Evolutionary conservation across 2,797 vertebrate genomes (phyloP), one percentile per base, ranked within the genome.

Genomic region (Pseudocheirus occidentalis): DNA sequence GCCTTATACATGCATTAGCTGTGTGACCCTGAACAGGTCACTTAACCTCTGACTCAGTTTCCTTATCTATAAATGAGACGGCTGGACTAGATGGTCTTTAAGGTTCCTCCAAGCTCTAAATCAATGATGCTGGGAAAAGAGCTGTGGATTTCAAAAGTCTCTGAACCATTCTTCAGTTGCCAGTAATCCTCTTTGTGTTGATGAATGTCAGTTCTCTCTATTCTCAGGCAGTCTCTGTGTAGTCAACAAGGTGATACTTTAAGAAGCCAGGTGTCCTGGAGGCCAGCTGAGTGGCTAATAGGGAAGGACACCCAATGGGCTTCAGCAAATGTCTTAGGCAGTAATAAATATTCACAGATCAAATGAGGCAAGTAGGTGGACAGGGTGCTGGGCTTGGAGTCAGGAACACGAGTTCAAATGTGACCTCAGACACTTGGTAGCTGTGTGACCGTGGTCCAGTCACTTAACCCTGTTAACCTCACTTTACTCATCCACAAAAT

Each of bases 141-240:
- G 73, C 7, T 11, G 4, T 31, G 4, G 56, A 6, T 92, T 96
- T 95, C 81, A 96, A 93, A 96, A 55, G 18, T 46, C 94, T 92
- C 96, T 55, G 40, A 96, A 46, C 95, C 93, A 91, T 91, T 56
- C 93, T 93, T 73, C 87, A 92, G 12, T 87, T 52, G 73, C 21
- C 34, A 55, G 54, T 95, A 18, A 81, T 94, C 59, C 96, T 52
- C 87, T 31, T 12, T 56, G 81, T 87, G 93, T 73, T 96, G 56
- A 55, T 96, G 90, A 92, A 34, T 92, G 18, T 46, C 91, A 58
- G 90, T 53, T 91, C 5, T 57, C 21, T 13, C 10, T 5, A 7
- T 10, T 92, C 40, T n/a, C 2, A 13, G 1, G 18, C 56, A 55
- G 9, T 56, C 53, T 89, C n/a, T 73, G 16, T 73, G 5, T 13